These are phyloP conservation scores for Amphiprion clarkii DNA, from an alignment of 2,797 vertebrate species.

Conservation along the genomic window DNA sequence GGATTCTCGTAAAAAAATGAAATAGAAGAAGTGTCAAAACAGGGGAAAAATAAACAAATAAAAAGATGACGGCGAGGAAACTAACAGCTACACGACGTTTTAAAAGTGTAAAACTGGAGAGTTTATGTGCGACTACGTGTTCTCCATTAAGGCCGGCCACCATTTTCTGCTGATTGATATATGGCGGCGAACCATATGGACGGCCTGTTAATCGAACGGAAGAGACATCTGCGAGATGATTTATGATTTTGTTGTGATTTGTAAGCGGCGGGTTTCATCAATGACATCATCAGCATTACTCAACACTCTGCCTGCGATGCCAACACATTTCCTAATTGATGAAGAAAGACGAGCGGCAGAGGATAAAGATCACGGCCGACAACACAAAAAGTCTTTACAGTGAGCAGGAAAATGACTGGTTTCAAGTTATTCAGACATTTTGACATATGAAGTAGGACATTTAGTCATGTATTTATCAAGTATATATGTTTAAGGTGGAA, in stretches of 20 bases:
- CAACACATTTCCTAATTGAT: constrained; percentile 80
- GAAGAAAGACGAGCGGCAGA: constrained; percentile 43
- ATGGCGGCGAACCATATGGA: constrained; percentile 82
- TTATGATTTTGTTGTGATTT: constrained; percentile 82
- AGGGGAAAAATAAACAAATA: constrained; percentile 51
- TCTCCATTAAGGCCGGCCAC: constrained; percentile 66
- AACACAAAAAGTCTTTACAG: constrained; percentile 61
- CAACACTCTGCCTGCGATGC: constrained; percentile 36
- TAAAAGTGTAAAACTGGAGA: constrained; percentile 51
- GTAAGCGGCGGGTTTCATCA: constrained; percentile 73
- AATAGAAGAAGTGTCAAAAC: constrained; percentile 35
- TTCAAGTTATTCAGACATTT: neutral
- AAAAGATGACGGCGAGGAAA: constrained; percentile 50
- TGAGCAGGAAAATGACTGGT: neutral
- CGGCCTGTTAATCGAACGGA: constrained; percentile 82
- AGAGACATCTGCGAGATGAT: constrained; percentile 83
- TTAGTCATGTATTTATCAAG: neutral
- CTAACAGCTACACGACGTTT: constrained; percentile 45
- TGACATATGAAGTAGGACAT: neutral
- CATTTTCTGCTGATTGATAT: constrained; percentile 83
- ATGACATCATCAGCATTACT: constrained; percentile 85
- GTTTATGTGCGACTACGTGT: constrained; percentile 49
- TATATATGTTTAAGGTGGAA: too few relatives aligned
- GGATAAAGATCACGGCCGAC: constrained; percentile 70
- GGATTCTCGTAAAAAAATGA: constrained; percentile 86